Conservation (phyloP, 2,888 invertebrate species). For the Ptychoptera albimana region DNA sequence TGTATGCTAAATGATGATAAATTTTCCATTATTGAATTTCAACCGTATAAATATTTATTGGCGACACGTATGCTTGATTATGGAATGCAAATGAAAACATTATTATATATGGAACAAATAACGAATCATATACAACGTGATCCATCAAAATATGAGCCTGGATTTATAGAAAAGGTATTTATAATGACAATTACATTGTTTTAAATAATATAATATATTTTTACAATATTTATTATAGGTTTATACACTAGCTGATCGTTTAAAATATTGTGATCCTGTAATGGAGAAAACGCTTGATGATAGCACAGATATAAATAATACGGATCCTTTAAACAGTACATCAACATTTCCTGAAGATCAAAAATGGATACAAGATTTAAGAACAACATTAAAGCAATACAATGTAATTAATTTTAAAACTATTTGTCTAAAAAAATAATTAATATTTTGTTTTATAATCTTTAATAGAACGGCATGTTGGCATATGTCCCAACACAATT, state of each 20-base stretch:
- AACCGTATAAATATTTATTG: constrained; percentile 74
- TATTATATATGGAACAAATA: constrained; percentile 71
- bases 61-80: constrained; percentile 61
- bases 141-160: constrained; percentile 34
- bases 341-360: constrained; percentile 21
- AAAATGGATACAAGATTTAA: constrained; percentile 27
- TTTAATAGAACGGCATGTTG: constrained; percentile 8
- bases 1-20: constrained; percentile 59
- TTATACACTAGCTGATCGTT: constrained; percentile 37
- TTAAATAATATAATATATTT: constrained; percentile 3
- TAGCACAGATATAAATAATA: constrained; percentile 34
- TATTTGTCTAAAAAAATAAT: neutral
- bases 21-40: constrained; percentile 54
- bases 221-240: constrained; percentile 4
- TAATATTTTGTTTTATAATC: neutral
- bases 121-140: constrained; percentile 46
- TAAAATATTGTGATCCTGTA: constrained; percentile 54
- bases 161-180: constrained; percentile 37
- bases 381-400: constrained; percentile 17
- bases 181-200: constrained; percentile 24
- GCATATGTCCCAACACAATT: no score
- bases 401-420: constrained; percentile 5
- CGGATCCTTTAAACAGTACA: constrained; percentile 16
- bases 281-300: constrained; percentile 24
- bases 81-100: constrained; percentile 63